Evolutionary conservation across 1,140 invertebrate species (phyloP), one percentile per base, ranked within the genome.

Genomic region (Drosophila arawakana): DNA sequence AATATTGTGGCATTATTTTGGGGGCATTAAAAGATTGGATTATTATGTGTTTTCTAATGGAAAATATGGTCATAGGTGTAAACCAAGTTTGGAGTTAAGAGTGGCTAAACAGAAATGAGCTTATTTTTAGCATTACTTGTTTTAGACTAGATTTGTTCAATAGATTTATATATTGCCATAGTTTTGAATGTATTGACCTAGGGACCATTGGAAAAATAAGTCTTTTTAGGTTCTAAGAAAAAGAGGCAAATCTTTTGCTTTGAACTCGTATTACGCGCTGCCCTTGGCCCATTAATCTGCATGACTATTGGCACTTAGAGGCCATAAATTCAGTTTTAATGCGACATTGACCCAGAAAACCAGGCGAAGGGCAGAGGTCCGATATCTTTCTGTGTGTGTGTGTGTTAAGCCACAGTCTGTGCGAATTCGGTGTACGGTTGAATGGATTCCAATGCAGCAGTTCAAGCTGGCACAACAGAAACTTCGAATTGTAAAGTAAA

Each of bases 381-480:
- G n/a, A 18, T 11, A n/a, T 52, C 34, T 52, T 52, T 11, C 13
- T 46, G 25, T 30, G 25, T 5, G 25, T 30, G 25, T 30, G 11
- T 13, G 34, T 46, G 15, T 69, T 89, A 74, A 72, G 49, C 47
- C 47, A 34, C 21, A 73, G 65, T 47, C 83, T 82, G 76, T 30
- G 63, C 77, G 81, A 30, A 30, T 30, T 30, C 25, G 25, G 25
- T 84, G 67, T 30, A 73, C 82, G 81, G 82, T 69, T 86, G 83
- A 86, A 83, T 78, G 83, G 62, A 83, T 75, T 52, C n/a, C 30
- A n/a, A 52, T 52, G 77, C 78, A 58, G 44, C 59, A 78, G 80
- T 80, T 88, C 83, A 86, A 86, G 84, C 84, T 89, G 83, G 73
- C 80, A 89, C 62, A 86, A 86, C 84, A 86, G 47, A 78, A 63